Evolutionary conservation across 2,888 invertebrate species (phyloP), one percentile per base, ranked within the genome.

Genomic region (Pheosia tremula): DNA sequence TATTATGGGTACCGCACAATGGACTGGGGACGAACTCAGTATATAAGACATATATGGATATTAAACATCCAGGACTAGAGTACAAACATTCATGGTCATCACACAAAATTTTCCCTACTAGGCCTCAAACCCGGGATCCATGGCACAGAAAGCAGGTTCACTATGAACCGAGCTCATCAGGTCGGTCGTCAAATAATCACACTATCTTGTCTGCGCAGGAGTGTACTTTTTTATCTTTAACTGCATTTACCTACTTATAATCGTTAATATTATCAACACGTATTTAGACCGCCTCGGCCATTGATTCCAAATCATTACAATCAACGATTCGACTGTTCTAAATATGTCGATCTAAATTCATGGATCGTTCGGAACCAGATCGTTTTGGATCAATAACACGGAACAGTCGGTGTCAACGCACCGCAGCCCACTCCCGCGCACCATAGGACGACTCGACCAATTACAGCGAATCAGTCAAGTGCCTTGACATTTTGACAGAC

Each of bases 311-410:
- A 68, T 73, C 67, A 69, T 65, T 66, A 62, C 64, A 49, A 64
- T 67, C 71, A 68, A 71, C 73, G 70, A 65, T 70, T 66, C 67
- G 62, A 67, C 71, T 71, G 79, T 71, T 74, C 79, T 71, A 74
- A 78, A 81, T 81, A 81, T 69, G 72, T 69, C 79, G 81, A 78
- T 83, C 81, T 79, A 77, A 80, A 85, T 84, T 80, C 79, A 77
- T 78, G 66, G 74, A 81, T 80, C 79, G 80, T 64, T 74, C 50
- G 60, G 68, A 53, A 52, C 72, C 66, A 74, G 80, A 81, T 85
- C 82, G 85, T 88, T 88, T 84, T 84, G 85, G 87, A 88, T 86
- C 89, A 89, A 90, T 90, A 89, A 88, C 85, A 87, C 84, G 87
- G 84, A 86, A 86, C 85, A 76, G 74, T 75, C 74, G 72, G 84